Conservation (phyloP, 2,113 vertebrate genomes). For the Urocitellus parryii region DNA sequence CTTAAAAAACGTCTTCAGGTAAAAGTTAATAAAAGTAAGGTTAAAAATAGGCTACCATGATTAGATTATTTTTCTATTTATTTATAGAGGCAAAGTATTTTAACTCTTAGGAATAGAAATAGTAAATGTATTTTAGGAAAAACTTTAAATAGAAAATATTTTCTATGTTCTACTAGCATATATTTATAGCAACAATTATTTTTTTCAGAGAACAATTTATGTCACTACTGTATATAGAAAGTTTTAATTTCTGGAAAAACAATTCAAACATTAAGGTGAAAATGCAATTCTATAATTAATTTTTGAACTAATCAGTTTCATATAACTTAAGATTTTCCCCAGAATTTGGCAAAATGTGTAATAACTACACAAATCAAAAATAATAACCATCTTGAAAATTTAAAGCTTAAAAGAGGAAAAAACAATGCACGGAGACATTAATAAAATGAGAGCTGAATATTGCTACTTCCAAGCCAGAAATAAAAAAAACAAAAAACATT, state of each 20-base stretch:
- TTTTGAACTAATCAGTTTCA: not conserved
- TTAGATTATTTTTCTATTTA: not conserved
- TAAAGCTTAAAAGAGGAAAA: constrained; percentile 1
- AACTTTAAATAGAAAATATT: not conserved
- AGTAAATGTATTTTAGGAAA: not conserved
- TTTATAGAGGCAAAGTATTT: not conserved
- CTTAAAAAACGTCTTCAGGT: not conserved
- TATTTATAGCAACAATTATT: not conserved
- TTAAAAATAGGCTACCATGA: not conserved
- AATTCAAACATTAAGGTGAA: not conserved
- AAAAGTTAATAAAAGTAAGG: not conserved
- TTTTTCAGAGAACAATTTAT: constrained; percentile 9
- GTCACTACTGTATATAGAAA: not conserved
- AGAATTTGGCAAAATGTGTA: not conserved
- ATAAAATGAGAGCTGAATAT: not conserved
- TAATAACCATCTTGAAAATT: not conserved
- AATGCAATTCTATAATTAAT: not conserved
- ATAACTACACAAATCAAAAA: constrained; percentile 18
- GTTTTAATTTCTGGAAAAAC: not conserved
- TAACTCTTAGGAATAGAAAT: not conserved
- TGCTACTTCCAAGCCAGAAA: not conserved
- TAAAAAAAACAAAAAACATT: not conserved
- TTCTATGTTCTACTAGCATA: not conserved
- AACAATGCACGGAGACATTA: not conserved
- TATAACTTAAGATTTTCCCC: not conserved